phyloP scores from a whole-genome alignment of 1,140 invertebrate genomes.

The Leptestheria dahalacensis region DNA sequence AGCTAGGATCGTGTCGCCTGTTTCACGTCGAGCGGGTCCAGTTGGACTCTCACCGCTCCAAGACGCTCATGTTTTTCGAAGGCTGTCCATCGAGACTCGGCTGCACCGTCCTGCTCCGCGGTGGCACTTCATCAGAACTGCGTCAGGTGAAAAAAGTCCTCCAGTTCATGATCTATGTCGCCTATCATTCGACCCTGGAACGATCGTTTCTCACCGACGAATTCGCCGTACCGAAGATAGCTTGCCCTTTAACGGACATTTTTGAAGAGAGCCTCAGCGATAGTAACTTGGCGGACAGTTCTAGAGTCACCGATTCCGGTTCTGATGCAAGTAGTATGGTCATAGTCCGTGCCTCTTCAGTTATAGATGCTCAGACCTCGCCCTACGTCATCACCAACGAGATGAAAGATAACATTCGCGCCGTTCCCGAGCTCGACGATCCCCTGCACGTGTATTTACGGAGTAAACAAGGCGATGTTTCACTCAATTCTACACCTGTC shows the following conservation, averaged over 20 bases:
- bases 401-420: conserved; percentile 37
- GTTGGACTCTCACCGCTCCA: conserved; percentile 44
- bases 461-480: conserved; percentile 15
- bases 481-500: conserved; percentile 6
- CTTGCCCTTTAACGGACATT: conserved; percentile 16
- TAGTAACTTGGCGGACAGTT: neutral
- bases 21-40: conserved; percentile 63
- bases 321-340: conserved; percentile 1
- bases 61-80: conserved; percentile 88
- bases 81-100: conserved; percentile 73
- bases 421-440: conserved; percentile 54
- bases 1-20: conserved; percentile 67
- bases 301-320: neutral
- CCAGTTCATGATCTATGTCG: conserved; percentile 62
- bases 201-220: conserved; percentile 78
- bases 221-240: conserved; percentile 40
- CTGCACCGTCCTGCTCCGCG: conserved; percentile 75
- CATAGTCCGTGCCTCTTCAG: neutral
- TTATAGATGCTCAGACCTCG: neutral
- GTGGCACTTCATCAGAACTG: conserved; percentile 57
- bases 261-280: neutral
- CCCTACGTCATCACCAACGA: neutral
- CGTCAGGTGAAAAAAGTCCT: conserved; percentile 65
- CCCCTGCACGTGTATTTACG: conserved; percentile 51
- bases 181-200: conserved; percentile 85